These are phyloP conservation scores for Lordiphosa collinella DNA, from an alignment of 1,140 invertebrate species.

Conservation along the genomic window DNA sequence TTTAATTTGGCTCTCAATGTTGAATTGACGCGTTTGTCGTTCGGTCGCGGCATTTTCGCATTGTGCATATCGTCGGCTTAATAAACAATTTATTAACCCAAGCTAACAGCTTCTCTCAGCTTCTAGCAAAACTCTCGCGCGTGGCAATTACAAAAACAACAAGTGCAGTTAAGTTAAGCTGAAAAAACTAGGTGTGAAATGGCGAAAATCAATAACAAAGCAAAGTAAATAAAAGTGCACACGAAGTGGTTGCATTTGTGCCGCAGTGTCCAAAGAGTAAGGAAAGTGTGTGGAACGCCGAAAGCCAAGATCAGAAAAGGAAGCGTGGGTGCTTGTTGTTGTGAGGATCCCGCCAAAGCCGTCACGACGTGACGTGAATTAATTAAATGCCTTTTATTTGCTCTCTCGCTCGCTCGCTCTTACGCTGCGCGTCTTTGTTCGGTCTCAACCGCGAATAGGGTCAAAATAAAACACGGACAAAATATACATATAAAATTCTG, in stretches of 20 bases:
- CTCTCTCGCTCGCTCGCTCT: constrained; percentile 17
- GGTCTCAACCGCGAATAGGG: constrained; percentile 57
- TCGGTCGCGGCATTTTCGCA: constrained; percentile 5
- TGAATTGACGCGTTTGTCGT: too few species aligned
- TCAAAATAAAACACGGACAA: constrained; percentile 67
- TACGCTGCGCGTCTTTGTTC: constrained; percentile 15
- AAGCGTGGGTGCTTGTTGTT: constrained; percentile 1
- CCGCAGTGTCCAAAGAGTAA: constrained; percentile 6
- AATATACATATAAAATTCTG: constrained; percentile 48
- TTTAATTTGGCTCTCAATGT: too few species aligned
- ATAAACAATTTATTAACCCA: neutral
- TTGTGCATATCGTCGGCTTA: too few species aligned
- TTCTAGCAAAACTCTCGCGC: too few species aligned
- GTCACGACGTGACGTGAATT: constrained; percentile 66
- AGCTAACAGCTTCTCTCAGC: neutral
- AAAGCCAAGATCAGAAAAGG: constrained; percentile 11
- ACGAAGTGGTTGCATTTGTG: constrained; percentile 24
- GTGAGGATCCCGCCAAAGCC: constrained; percentile 5
- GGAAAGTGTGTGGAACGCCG: constrained; percentile 29
- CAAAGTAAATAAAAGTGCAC: constrained; percentile 74
- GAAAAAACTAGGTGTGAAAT: constrained; percentile 38
- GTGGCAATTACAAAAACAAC: constrained; percentile 3
- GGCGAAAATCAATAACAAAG: constrained; percentile 71
- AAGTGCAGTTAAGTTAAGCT: neutral
- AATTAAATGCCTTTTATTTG: constrained; percentile 39